These are phyloP conservation scores for Elanoides forficatus DNA, from an alignment of 2,113 vertebrate genomes.

Conservation along the genomic window DNA sequence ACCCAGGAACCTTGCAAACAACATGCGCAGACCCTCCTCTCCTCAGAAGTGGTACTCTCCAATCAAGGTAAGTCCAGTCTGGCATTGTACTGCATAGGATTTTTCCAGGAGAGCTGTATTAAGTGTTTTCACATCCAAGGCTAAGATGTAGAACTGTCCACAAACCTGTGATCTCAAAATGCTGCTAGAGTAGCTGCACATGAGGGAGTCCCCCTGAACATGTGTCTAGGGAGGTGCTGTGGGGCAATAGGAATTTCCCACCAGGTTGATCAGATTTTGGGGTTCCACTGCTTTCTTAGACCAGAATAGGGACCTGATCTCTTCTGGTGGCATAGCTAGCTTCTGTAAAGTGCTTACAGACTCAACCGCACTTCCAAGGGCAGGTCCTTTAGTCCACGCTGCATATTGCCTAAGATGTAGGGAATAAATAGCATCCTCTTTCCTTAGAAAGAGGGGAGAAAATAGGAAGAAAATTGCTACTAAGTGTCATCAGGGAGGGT, in stretches of 20 bases:
- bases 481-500: neutral
- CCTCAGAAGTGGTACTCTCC: constrained; percentile 94
- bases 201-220: neutral
- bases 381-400: neutral
- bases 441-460: neutral
- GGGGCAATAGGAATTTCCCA: neutral
- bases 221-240: neutral
- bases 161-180: neutral
- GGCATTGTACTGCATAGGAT: rapidly evolving
- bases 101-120: neutral
- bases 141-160: neutral
- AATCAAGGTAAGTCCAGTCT: constrained; percentile 82
- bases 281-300: neutral
- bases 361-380: neutral
- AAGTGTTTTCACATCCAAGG: neutral
- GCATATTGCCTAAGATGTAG: neutral
- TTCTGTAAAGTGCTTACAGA: neutral
- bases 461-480: neutral
- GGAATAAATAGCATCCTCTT: neutral
- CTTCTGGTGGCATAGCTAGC: neutral
- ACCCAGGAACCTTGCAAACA: constrained; percentile 82
- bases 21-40: constrained; percentile 76
- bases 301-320: neutral
- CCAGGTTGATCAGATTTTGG: neutral
- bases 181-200: neutral